Evolutionary conservation across 2,113 vertebrate species (phyloP), one percentile per base, ranked within the genome.

Genomic region (Quiscalus mexicanus): DNA sequence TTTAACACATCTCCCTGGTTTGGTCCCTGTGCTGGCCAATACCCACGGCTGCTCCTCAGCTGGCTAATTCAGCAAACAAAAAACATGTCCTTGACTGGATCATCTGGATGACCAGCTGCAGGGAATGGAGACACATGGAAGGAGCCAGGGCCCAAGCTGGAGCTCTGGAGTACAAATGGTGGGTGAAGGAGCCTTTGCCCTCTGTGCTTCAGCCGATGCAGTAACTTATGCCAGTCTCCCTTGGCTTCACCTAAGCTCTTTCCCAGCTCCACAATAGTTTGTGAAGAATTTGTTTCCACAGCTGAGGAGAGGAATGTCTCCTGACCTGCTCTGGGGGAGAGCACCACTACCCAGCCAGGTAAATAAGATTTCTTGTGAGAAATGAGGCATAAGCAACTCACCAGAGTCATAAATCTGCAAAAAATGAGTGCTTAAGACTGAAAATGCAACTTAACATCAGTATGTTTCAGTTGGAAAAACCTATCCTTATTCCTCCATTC

Each of bases 161-260:
- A 69, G 52, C 31, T 65, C 73, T 86, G 73, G 64, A 58, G 55
- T 2, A 8, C 52, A 70, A 78, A 70, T 0, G 0, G 25, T 24
- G 15, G 25, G 5, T 33, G 67, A 60, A 60, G 47, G 24, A 75
- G 42, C 14, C 35, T 47, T 87, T 73, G 42, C 30, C 12, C 44
- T 78, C 78, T 35, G 42, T 58, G 30, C 39, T 75, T 84, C 24
- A 30, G 44, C 24, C 1, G 0, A 71, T 0, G 1, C 35, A 55
- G 12, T 10, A 59, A 60, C 24, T 63, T 35, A 10, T 23, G 30
- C 37, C 75, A 55, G 50, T 15, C 52, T 84, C 14, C 65, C 84
- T 22, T 33, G 63, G 49, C 49, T 68, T 83, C 67, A 45, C 21
- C 56, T 35, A 2, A 23, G 12, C 49, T 69, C 58, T 41, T 63